phyloP scores from a whole-genome alignment of 2,797 vertebrate genomes.

The Pteronotus mesoamericanus region DNA sequence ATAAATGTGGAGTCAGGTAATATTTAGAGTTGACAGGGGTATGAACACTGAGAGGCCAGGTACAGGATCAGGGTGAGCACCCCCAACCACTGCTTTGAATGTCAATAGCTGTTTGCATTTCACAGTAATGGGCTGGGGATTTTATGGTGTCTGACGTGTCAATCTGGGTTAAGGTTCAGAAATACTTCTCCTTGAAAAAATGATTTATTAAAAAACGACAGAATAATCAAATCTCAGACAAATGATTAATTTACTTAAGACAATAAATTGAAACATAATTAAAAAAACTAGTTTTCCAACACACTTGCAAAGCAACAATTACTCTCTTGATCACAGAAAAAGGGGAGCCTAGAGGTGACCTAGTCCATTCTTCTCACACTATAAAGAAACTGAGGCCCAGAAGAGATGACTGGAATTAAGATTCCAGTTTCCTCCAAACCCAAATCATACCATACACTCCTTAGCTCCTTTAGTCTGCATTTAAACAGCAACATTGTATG shows the following conservation, averaged over 20 bases:
- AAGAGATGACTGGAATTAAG: neutral
- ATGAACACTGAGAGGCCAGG: neutral
- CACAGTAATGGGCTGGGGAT: neutral
- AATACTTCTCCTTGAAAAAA: neutral
- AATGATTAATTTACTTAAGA: conserved; percentile 12
- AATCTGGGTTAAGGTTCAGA: neutral
- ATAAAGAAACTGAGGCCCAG: neutral
- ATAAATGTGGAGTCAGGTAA: neutral
- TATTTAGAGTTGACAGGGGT: neutral
- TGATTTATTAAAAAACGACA: neutral
- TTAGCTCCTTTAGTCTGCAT: neutral
- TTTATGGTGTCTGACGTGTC: neutral
- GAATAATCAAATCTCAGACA: neutral
- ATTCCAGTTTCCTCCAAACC: neutral
- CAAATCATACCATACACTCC: neutral
- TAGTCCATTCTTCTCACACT: neutral
- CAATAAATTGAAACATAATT: neutral
- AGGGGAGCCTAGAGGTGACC: neutral
- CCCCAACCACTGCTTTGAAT: neutral
- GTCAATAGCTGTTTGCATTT: neutral
- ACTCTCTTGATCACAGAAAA: neutral
- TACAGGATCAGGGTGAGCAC: neutral
- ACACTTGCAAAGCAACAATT: neutral
- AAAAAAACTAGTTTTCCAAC: neutral
- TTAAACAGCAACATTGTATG: neutral